These are phyloP conservation scores for Phodopus roborovskii DNA, from an alignment of 2,113 vertebrate species.

Conservation along the genomic window DNA sequence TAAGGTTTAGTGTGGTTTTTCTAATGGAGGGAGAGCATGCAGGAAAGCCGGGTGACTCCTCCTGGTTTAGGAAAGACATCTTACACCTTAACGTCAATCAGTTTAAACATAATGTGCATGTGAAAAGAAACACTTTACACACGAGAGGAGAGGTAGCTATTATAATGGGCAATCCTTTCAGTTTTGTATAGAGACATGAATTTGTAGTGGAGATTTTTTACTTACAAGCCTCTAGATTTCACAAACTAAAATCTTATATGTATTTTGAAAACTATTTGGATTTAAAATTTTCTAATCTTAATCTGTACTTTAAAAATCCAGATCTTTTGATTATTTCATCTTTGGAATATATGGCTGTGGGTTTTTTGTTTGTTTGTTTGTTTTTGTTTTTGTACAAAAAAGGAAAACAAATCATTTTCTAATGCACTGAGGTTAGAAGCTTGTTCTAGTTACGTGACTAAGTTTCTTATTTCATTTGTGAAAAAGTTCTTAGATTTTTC, in stretches of 20 bases:
- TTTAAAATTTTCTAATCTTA: conserved; percentile 40
- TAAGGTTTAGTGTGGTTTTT: conserved; percentile 33
- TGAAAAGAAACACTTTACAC: background rate
- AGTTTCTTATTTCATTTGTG: conserved; percentile 5
- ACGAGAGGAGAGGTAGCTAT: background rate
- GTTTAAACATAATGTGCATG: background rate
- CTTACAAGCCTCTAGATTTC: conserved; percentile 9
- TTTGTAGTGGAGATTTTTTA: conserved; percentile 54
- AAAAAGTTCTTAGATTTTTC: background rate
- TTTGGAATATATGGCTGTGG: background rate
- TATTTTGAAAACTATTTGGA: conserved; percentile 5
- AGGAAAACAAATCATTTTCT: conserved; percentile 8
- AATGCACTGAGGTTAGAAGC: background rate
- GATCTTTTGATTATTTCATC: conserved; percentile 24
- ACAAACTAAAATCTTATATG: conserved; percentile 9
- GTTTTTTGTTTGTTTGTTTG: too few relatives aligned
- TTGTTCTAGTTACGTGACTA: background rate
- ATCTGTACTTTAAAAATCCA: conserved; percentile 9
- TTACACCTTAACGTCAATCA: background rate
- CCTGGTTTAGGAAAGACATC: background rate
- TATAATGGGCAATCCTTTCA: background rate
- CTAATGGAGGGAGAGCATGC: background rate
- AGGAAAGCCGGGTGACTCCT: conserved; percentile 12
- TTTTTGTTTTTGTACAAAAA: background rate
- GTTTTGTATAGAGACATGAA: background rate